These are phyloP conservation scores for Atherinosoma microstoma DNA, from an alignment of 2,797 vertebrate species.

Conservation along the genomic window DNA sequence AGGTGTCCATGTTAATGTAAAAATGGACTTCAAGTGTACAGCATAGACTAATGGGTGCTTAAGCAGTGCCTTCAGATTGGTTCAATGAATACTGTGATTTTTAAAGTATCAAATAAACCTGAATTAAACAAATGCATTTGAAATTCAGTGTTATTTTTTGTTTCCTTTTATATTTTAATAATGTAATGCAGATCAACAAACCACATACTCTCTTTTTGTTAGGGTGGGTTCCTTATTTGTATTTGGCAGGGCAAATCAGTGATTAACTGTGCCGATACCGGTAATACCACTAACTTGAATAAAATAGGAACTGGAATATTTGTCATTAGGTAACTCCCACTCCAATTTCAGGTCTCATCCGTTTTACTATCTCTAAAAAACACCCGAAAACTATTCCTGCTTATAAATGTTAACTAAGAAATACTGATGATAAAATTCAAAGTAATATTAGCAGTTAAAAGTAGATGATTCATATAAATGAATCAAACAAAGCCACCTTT, in stretches of 20 bases:
- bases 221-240: slow-evolving; percentile 22
- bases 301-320: slow-evolving; percentile 58
- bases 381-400: neutral
- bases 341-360: slow-evolving; percentile 41
- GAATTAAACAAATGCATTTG: slow-evolving; percentile 41
- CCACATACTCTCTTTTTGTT: neutral
- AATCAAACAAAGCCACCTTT: neutral
- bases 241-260: slow-evolving; percentile 40
- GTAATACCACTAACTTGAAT: slow-evolving; percentile 40
- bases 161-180: slow-evolving; percentile 6
- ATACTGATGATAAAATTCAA: neutral
- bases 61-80: slow-evolving; percentile 49
- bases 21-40: slow-evolving; percentile 37
- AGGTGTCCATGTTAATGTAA: slow-evolving; percentile 34
- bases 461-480: neutral
- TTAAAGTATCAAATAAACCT: slow-evolving; percentile 36
- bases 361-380: slow-evolving; percentile 27
- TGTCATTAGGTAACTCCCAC: slow-evolving; percentile 70
- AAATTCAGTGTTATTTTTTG: neutral
- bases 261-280: slow-evolving; percentile 65
- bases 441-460: neutral
- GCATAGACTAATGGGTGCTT: slow-evolving; percentile 19
- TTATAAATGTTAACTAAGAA: slow-evolving; percentile 1
- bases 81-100: slow-evolving; percentile 53
- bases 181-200: neutral